Percentiles rank a stretch among this genome's conserved stretches.
These are phyloP conservation scores for Brachyalestes nurse DNA, from an alignment of 2,797 vertebrate species.

Conservation along the genomic window DNA sequence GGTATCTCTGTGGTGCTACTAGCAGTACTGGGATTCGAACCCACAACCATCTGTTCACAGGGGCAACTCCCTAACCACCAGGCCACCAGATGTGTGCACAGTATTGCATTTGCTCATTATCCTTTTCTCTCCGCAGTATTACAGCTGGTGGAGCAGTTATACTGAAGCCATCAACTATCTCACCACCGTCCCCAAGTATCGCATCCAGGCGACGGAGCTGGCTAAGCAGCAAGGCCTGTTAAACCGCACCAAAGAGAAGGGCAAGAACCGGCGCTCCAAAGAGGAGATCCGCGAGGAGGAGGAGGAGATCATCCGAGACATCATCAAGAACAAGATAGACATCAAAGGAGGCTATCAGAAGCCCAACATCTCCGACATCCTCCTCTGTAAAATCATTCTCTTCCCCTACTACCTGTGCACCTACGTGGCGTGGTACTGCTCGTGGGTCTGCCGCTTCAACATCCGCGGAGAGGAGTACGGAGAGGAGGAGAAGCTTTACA, in stretches of 20 bases:
- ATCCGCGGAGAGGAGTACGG: slow-evolving; percentile 91
- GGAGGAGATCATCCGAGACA: slow-evolving; percentile 93
- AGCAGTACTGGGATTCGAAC: too few relatives aligned
- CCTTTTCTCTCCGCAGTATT: slow-evolving; percentile 80
- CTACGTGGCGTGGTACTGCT: slow-evolving; percentile 86
- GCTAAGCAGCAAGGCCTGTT: slow-evolving; percentile 93
- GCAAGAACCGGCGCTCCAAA: slow-evolving; percentile 90
- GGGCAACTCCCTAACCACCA: too few relatives aligned
- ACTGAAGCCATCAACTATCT: slow-evolving; percentile 95
- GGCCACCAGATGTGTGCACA: too few relatives aligned
- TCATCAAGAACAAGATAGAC: slow-evolving; percentile 97
- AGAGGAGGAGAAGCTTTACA: slow-evolving; percentile 89
- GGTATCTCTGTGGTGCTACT: too few relatives aligned
- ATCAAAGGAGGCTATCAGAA: slow-evolving; percentile 98
- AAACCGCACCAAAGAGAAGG: slow-evolving; percentile 90
- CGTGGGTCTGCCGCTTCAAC: slow-evolving; percentile 91
- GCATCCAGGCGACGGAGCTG: slow-evolving; percentile 93
- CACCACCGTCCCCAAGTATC: slow-evolving; percentile 92
- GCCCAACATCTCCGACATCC: slow-evolving; percentile 90
- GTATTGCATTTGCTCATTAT: neutral
- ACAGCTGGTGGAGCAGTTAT: slow-evolving; percentile 98
- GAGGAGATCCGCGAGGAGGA: slow-evolving; percentile 95
- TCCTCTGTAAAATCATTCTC: slow-evolving; percentile 90
- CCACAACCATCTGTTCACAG: too few relatives aligned
- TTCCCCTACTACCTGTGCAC: slow-evolving; percentile 85